Base-by-base conservation (phyloP, 2,888 invertebrate species). In the Leucoma salicis region DNA sequence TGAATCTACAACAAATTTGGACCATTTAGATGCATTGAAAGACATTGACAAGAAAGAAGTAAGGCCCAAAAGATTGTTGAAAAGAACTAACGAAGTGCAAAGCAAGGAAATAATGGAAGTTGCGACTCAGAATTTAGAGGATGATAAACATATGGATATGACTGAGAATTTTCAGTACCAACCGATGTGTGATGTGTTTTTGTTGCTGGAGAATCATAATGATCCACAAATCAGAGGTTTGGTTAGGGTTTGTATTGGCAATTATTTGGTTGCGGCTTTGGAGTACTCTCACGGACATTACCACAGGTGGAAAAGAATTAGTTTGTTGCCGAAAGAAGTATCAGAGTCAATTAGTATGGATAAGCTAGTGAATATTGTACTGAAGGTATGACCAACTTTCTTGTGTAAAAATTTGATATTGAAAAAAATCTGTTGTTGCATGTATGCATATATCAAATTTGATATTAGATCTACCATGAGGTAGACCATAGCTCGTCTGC, bases 221-320 rank as follows among this genome's bases (percentile, higher is more conserved):
- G 97, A 97, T 79, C 97, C 96, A 0, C 96, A 97, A 71, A 90
- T 97, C 27, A 90, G 95, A 60, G 96, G 96, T 7, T 89, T 93
- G 42, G 88, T 94, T 0, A 91, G 94, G 45, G 82, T 92, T 4
- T 85, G 95, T 55, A 89, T 95, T 39, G 94, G 94, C 0, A 91
- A 90, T 59, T 93, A 95, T 69, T 79, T 96, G 53, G 90, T 90
- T 38, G 81, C 93, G 0, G 91, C 92, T 0, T 80, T 94, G 42
- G 84, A 90, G 38, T 72, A 90, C 39, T 89, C 91, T 1, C 88
- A 91, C 41, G 92, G 91, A 0, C 86, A 91, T 61, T 92, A 91
- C 66, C 70, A 80, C 31, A 70, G 82, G 6, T 92, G 92, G 91
- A 78, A 84, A 33, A 69, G 70, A 35, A 79, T 78, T 27, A 78